Percentiles rank a stretch among this genome's conserved stretches.
These are phyloP conservation scores for Furcula furcula DNA, from an alignment of 2,888 invertebrate species.

Conservation along the genomic window DNA sequence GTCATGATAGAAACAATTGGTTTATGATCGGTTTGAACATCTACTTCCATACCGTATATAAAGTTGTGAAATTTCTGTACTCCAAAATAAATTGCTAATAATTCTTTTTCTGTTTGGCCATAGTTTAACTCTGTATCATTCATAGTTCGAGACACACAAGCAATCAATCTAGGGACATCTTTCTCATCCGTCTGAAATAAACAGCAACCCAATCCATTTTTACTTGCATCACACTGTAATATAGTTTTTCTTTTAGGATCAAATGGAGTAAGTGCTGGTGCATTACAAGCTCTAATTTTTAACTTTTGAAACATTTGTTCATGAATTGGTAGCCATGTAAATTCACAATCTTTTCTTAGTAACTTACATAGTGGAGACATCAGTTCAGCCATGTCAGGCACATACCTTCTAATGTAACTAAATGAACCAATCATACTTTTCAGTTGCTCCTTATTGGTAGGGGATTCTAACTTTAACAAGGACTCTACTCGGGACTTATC, in stretches of 20 bases:
- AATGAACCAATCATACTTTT: not conserved
- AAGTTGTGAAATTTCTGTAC: not conserved
- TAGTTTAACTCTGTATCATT: not conserved
- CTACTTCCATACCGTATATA: not conserved
- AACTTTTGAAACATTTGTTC: not conserved
- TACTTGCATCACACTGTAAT: not conserved
- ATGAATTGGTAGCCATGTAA: not conserved
- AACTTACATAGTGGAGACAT: not conserved
- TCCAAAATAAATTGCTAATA: not conserved
- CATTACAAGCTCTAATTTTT: not conserved
- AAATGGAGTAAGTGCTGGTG: not conserved
- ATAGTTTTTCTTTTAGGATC: not conserved
- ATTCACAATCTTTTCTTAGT: not conserved
- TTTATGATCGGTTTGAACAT: conserved; percentile 4
- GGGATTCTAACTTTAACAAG: not conserved
- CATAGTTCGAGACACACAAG: not conserved
- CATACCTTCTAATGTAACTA: not conserved
- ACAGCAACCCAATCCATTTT: conserved; percentile 1
- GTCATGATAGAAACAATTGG: conserved; percentile 3
- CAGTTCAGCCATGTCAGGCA: not conserved
- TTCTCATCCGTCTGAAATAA: not conserved
- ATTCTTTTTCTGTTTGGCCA: not conserved
- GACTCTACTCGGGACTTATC: not conserved
- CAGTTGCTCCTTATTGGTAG: not conserved
- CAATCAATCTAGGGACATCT: not conserved